These are phyloP conservation scores for Potamilus streckersoni DNA, from an alignment of 1,140 invertebrate species.

Conservation along the genomic window DNA sequence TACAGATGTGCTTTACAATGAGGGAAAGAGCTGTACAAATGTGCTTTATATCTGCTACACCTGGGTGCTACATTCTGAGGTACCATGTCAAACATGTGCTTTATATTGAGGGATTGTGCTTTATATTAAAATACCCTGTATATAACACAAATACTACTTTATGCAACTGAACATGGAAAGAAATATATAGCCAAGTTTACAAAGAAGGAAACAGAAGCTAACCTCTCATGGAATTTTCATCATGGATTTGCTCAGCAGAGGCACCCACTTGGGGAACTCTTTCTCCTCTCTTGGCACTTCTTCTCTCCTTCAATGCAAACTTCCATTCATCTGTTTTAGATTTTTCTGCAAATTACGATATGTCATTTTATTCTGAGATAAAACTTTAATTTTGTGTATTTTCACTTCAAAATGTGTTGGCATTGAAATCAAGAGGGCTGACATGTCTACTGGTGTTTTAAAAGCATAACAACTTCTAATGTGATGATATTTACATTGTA, in stretches of 20 bases:
- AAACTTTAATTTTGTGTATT: background rate
- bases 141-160: background rate
- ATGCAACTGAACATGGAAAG: background rate
- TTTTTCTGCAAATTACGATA: constrained; percentile 35
- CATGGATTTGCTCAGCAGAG: constrained; percentile 50
- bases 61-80: background rate
- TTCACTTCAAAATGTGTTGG: no score
- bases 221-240: constrained; percentile 36
- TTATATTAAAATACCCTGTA: background rate
- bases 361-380: background rate
- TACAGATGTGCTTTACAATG: no score
- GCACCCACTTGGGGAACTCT: constrained; percentile 53
- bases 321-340: constrained; percentile 55
- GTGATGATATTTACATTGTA: no score
- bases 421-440: no score
- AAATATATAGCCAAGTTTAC: background rate
- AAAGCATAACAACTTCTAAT: no score
- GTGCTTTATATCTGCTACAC: background rate
- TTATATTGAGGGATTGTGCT: background rate
- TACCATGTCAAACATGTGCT: no score
- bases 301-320: constrained; percentile 46
- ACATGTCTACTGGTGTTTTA: no score
- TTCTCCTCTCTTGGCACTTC: constrained; percentile 47
- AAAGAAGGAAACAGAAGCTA: constrained; percentile 1
- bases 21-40: background rate